phyloP scores from a whole-genome alignment of 1,140 invertebrate genomes.

The Drosophila pachea region DNA sequence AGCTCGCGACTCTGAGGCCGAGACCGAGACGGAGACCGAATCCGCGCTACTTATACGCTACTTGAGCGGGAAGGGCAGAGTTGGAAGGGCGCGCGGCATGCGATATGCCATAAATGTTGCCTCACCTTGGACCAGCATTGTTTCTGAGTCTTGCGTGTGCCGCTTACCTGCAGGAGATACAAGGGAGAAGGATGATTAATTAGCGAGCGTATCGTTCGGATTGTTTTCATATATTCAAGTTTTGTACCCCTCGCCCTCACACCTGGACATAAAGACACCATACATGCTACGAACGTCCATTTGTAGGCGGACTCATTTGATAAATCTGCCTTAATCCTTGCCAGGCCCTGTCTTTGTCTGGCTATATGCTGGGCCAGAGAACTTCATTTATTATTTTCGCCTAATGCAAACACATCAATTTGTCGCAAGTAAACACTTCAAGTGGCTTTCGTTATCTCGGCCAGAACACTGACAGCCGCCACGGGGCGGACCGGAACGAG shows the following conservation, averaged over 20 bases:
- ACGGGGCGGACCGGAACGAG: background rate
- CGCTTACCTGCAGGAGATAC: constrained; percentile 32
- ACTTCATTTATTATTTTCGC: constrained; percentile 73
- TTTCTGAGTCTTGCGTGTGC: constrained; percentile 23
- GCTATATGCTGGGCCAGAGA: constrained; percentile 27
- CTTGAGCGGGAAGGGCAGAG: constrained; percentile 35
- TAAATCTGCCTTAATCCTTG: constrained; percentile 9
- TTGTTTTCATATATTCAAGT: background rate
- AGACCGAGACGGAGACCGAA: too few species aligned
- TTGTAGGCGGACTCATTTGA: background rate
- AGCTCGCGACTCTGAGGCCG: too few species aligned
- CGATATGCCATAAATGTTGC: constrained; percentile 17
- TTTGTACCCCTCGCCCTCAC: background rate
- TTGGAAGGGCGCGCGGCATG: constrained; percentile 16
- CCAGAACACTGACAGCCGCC: constrained; percentile 60
- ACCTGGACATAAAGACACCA: background rate
- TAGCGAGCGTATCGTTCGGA: constrained; percentile 5
- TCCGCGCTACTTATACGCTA: constrained; percentile 52
- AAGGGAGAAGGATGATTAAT: constrained; percentile 24
- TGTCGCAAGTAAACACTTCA: constrained; percentile 75
- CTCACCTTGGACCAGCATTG: constrained; percentile 26
- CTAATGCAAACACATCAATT: constrained; percentile 75
- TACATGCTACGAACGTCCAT: background rate
- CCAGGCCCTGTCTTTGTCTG: background rate
- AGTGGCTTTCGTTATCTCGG: constrained; percentile 69